Percentiles rank a stretch among this genome's conserved stretches.
phyloP scores from a whole-genome alignment of 1,140 invertebrate species.

The Drosophila gunungcola region DNA sequence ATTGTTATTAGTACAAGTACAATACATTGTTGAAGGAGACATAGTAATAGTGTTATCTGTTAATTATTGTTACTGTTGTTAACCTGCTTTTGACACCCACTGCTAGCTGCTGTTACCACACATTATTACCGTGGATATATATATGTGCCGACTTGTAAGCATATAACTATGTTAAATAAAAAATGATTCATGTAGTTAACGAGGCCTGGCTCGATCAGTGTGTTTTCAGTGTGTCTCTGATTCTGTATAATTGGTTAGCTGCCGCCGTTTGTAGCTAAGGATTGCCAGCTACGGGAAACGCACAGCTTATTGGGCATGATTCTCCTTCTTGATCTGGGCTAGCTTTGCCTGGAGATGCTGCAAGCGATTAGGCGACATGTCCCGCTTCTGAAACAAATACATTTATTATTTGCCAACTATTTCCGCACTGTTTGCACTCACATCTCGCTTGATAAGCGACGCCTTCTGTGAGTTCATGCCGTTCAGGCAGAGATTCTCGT shows the following conservation, averaged over 20 bases:
- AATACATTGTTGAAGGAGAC: slow-evolving; percentile 51
- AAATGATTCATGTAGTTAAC: slow-evolving; percentile 57
- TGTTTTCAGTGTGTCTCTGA: slow-evolving; percentile 14
- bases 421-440: slow-evolving; percentile 18
- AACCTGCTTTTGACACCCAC: slow-evolving; percentile 57
- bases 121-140: slow-evolving; percentile 63
- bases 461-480: slow-evolving; percentile 77
- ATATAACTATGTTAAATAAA: slow-evolving; percentile 75
- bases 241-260: neutral
- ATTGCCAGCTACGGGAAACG: slow-evolving; percentile 24
- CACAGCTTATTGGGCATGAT: slow-evolving; percentile 67
- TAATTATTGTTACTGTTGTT: slow-evolving; percentile 78
- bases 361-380: slow-evolving; percentile 80
- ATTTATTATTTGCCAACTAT: neutral
- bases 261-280: slow-evolving; percentile 20
- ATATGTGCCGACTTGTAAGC: slow-evolving; percentile 60
- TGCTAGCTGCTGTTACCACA: slow-evolving; percentile 59
- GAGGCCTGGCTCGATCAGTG: slow-evolving; percentile 18
- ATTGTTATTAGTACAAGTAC: slow-evolving; percentile 51
- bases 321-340: slow-evolving; percentile 81
- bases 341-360: slow-evolving; percentile 82
- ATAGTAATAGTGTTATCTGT: slow-evolving; percentile 61
- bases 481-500: slow-evolving; percentile 83
- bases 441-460: slow-evolving; percentile 75
- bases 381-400: slow-evolving; percentile 64